Evolutionary conservation across 2,113 vertebrate species (phyloP).

Genomic region (Orycteropus afer): DNA sequence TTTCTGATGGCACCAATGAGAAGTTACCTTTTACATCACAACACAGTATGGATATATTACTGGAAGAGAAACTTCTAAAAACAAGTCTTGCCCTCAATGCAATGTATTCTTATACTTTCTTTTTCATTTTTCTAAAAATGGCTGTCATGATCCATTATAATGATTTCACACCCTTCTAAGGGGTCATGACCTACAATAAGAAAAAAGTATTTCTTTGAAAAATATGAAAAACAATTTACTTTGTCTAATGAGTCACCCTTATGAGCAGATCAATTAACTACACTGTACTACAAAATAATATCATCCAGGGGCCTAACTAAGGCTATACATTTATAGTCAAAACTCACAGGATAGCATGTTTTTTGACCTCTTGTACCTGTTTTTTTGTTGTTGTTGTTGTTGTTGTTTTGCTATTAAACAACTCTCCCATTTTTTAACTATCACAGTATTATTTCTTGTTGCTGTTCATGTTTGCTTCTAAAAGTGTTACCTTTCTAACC

Average conservation of each 20-base stretch:
- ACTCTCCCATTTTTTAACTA: not conserved
- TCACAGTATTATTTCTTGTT: not conserved
- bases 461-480: not conserved
- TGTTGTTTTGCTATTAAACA: not conserved
- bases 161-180: slow-evolving; percentile 57
- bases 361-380: not conserved
- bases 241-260: slow-evolving; percentile 22
- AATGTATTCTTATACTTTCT: not conserved
- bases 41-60: not conserved
- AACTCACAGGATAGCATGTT: not conserved
- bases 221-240: slow-evolving; percentile 58
- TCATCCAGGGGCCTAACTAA: not conserved
- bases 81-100: not conserved
- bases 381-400: not conserved
- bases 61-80: slow-evolving; percentile 6
- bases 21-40: not conserved
- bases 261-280: slow-evolving; percentile 55
- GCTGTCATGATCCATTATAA: slow-evolving; percentile 23
- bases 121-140: slow-evolving; percentile 53
- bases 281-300: not conserved
- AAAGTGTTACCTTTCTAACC: slow-evolving; percentile 24
- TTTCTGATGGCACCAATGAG: not conserved
- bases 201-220: slow-evolving; percentile 61
- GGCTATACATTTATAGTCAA: not conserved
- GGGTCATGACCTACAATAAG: slow-evolving; percentile 7